Base-by-base conservation (phyloP, 2,888 invertebrate species). In the Acrobasis consociella region DNA sequence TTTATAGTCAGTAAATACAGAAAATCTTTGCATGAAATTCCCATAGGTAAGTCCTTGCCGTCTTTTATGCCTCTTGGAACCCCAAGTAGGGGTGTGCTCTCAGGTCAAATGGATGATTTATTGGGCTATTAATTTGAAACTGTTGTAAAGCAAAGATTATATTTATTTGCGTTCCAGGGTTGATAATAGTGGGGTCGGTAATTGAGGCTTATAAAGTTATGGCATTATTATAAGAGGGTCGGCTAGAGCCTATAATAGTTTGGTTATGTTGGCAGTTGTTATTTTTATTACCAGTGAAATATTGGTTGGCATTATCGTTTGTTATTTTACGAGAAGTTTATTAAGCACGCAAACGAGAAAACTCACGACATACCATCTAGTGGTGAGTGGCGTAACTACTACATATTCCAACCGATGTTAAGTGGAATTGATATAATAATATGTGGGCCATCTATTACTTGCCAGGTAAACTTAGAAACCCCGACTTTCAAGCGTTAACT, bases 61-160 rank as follows among this genome's bases (percentile, higher is more conserved):
- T 31, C n/a, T 49, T n/a, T 51, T 37, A 51, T 49, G 13, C 15
- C 13, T 15, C 17, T 13, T 49, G 16, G 52, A 39, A 22, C 51
- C 60, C 55, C 16, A 17, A 49, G 62, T 62, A 55, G 49, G 37
- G 50, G 56, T 42, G 56, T 42, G 2, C 13, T 46, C 46, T 22
- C 49, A 55, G 62, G 62, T 55, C 62, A 62, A 53, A 62, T 38
- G 16, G 55, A 62, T 62, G 62, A 62, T 56, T 62, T 62, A 62
- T 62, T 38, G 49, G 62, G 46, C 62, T 55, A 62, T 62, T 62
- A 62, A 62, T 62, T 62, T 62, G 62, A 62, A 62, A 62, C 62
- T 62, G 51, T 60, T 55, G 62, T 62, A 62, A 16, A 55, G 62
- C 62, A 62, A 62, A 62, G 62, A 62, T 62, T 62, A 62, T 62